These are phyloP conservation scores for Percopsis omiscomaycus DNA, from an alignment of 2,797 vertebrate species.

Conservation along the genomic window DNA sequence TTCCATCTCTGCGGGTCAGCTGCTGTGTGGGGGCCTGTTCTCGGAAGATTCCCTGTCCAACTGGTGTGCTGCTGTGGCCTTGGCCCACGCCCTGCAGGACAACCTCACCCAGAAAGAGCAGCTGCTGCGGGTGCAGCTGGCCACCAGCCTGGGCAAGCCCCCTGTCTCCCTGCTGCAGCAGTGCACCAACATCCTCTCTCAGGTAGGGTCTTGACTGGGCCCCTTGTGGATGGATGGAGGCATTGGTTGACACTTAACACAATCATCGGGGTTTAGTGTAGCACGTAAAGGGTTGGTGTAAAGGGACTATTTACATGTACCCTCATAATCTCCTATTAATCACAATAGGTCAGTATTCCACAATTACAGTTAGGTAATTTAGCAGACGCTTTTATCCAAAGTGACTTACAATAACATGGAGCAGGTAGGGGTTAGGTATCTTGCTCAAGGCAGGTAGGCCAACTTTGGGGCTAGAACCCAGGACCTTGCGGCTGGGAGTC, in stretches of 20 bases:
- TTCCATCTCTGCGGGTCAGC: constrained; percentile 93
- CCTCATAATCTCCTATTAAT: too few relatives aligned
- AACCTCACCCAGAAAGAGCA: constrained; percentile 96
- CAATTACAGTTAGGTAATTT: too few relatives aligned
- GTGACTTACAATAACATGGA: too few relatives aligned
- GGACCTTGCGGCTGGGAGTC: too few relatives aligned
- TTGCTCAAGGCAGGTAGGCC: too few relatives aligned
- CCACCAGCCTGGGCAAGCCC: constrained; percentile 95
- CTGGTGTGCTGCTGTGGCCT: constrained; percentile 95
- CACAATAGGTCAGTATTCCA: too few relatives aligned
- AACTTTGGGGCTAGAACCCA: too few relatives aligned
- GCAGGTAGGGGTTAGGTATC: too few relatives aligned
- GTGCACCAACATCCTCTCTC: constrained; percentile 98
- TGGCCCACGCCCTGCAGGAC: constrained; percentile 94
- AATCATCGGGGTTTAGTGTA: too few relatives aligned
- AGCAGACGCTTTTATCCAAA: too few relatives aligned
- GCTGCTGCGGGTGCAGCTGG: constrained; percentile 92
- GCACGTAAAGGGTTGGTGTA: too few relatives aligned
- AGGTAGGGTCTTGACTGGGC: constrained; percentile 76
- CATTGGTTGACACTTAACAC: not conserved
- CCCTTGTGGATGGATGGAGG: not conserved
- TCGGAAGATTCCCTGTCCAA: constrained; percentile 95
- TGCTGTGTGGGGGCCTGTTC: constrained; percentile 95
- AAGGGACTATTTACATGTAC: too few relatives aligned
- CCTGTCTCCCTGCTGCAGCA: constrained; percentile 96